These are phyloP conservation scores for Beroe forskalii DNA, from an alignment of 37 sponge, comb jelly and placozoan species.

Conservation along the genomic window DNA sequence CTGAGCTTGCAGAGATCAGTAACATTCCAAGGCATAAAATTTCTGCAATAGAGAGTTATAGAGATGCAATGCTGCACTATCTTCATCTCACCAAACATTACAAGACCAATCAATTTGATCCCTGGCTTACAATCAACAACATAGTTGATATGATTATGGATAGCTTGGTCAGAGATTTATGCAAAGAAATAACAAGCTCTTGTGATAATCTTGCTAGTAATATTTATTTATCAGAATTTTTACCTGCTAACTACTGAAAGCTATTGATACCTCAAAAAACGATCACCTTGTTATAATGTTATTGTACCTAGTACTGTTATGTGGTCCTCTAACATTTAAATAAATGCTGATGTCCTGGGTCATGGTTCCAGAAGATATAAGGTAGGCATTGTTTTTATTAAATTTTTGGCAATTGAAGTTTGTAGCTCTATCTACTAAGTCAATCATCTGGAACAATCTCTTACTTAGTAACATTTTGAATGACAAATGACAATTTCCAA, in stretches of 20 bases:
- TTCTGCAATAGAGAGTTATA: not conserved
- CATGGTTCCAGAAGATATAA: too few species aligned
- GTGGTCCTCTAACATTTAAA: too few species aligned
- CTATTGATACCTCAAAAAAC: too few species aligned
- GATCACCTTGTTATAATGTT: too few species aligned
- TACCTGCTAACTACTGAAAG: not conserved
- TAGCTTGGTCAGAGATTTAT: not conserved
- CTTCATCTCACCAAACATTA: constrained; percentile 24
- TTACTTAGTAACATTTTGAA: too few species aligned
- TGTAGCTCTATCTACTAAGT: too few species aligned
- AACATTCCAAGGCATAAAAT: not conserved
- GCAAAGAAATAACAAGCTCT: not conserved
- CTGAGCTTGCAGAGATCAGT: not conserved
- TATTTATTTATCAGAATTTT: constrained; percentile 48
- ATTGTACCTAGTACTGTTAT: too few species aligned
- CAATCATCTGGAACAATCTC: too few species aligned
- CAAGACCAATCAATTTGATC: not conserved
- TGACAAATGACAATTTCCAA: too few species aligned
- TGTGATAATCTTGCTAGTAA: constrained; percentile 37
- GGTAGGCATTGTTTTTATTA: too few species aligned
- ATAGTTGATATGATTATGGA: not conserved
- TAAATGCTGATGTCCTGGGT: too few species aligned
- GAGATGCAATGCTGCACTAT: constrained; percentile 10
- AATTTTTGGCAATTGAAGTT: too few species aligned
- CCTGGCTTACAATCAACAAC: constrained; percentile 21